phyloP scores from a whole-genome alignment of 2,888 invertebrate genomes.

The Tetanocera ferruginea region DNA sequence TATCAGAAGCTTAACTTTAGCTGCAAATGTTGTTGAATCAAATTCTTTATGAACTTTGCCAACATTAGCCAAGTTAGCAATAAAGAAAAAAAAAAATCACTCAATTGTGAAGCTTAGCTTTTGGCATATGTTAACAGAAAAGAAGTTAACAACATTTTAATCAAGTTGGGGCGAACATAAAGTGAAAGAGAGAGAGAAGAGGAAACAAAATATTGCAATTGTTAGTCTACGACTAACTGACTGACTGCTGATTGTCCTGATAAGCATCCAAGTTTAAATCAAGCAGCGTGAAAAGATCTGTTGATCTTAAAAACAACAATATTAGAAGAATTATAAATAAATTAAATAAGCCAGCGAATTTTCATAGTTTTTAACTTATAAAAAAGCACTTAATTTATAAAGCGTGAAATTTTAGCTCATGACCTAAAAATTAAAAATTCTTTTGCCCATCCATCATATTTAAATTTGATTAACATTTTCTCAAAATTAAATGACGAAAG shows the following conservation, averaged over 20 bases:
- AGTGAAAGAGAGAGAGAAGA: neutral
- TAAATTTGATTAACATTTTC: too few relatives aligned
- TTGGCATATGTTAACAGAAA: neutral
- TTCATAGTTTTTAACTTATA: neutral
- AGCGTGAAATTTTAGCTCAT: neutral
- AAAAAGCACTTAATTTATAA: neutral
- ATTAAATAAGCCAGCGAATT: neutral
- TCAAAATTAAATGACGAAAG: too few relatives aligned
- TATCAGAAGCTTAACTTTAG: too few relatives aligned
- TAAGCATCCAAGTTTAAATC: constrained; percentile 5
- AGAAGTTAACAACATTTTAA: constrained; percentile 3
- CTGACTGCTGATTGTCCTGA: neutral
- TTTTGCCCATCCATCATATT: too few relatives aligned
- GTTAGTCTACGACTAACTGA: neutral
- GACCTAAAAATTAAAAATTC: neutral
- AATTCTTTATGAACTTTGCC: too few relatives aligned
- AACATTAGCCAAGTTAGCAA: constrained; percentile 11
- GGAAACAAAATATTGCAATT: neutral
- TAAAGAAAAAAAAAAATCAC: constrained; percentile 4
- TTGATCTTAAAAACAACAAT: neutral
- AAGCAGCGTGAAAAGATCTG: neutral
- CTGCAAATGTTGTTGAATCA: too few relatives aligned
- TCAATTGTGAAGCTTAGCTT: constrained; percentile 11
- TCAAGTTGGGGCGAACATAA: neutral
- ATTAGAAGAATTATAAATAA: neutral